Evolutionary conservation across 2,113 vertebrate species (phyloP), one percentile per base, ranked within the genome.

Genomic region (Ceratotherium simum): DNA sequence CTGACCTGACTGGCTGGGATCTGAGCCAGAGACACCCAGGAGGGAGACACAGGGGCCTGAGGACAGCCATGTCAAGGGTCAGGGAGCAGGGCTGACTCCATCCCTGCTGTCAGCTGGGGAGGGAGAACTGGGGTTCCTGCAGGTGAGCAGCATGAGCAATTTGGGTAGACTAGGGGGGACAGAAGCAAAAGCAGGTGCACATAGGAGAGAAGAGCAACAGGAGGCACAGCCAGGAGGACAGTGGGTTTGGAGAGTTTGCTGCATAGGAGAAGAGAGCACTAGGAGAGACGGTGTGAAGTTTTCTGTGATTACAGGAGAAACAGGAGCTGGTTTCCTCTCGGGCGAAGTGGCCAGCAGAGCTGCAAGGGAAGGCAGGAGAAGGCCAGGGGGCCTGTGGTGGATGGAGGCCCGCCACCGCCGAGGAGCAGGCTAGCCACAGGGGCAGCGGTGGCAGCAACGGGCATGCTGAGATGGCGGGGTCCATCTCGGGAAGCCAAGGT

Each of bases 171-270:
- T 29, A 14, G 31, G 54, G 29, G 36, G 51, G 8, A 36, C 10
- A 18, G 16, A 36, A 64, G 27, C 33, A 21, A 73, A 46, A 14
- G 12, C 13, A 10, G 58, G 29, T 13, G 1, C 25, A 17, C 0
- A 0, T 48, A 21, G 48, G 29, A 62, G 33, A 29, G 72, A 58
- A 29, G 18, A 62, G 3, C 23, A 48, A 16, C 78, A 58, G 46
- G 51, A 69, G 56, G 11, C 4, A 14, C 6, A 11, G 31, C 62
- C 0, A 9, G 4, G 4, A 23, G 51, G 56, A 5, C 3, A 17
- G 6, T 46, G 29, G 31, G 8, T 72, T 14, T 56, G 48, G 27
- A 62, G 33, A n/a, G 51, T 39, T 60, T 67, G 36, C 56, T 7
- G 6, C 29, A 46, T 31, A 6, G 20, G 62, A 13, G 20, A 21